Conservation (phyloP, 2,113 vertebrate genomes). For the Collichthys lucidus region DNA sequence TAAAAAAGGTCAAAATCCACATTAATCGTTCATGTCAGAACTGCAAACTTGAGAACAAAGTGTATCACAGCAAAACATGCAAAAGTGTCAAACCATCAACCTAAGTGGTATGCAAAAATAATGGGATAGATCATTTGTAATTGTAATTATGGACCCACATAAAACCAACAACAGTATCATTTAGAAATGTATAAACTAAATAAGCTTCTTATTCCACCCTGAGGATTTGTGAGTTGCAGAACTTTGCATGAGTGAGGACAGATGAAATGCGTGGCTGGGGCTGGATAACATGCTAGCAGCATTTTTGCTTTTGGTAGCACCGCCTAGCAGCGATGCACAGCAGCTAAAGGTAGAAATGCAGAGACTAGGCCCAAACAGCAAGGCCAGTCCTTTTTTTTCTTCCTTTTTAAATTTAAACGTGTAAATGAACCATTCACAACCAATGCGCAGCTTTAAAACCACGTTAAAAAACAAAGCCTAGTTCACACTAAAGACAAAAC, state of each 20-base stretch:
- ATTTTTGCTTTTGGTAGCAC: slow-evolving; percentile 62
- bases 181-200: background rate
- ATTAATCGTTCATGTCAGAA: background rate
- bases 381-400: slow-evolving; percentile 38
- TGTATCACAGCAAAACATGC: slow-evolving; percentile 15
- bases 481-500: background rate
- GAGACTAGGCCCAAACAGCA: slow-evolving; percentile 61
- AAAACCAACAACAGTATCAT: background rate
- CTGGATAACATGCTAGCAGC: slow-evolving; percentile 69
- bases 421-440: slow-evolving; percentile 18
- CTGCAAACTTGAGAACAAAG: slow-evolving; percentile 8
- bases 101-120: slow-evolving; percentile 46
- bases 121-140: slow-evolving; percentile 45
- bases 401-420: background rate
- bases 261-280: slow-evolving; percentile 66
- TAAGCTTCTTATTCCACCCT: background rate
- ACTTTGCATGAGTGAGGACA: slow-evolving; percentile 22
- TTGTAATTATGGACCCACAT: slow-evolving; percentile 11
- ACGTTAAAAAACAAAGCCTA: background rate
- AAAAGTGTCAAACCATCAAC: slow-evolving; percentile 44
- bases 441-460: background rate
- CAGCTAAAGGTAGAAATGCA: slow-evolving; percentile 51
- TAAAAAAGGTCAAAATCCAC: background rate
- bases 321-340: slow-evolving; percentile 59
- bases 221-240: background rate